Conservation (phyloP, 2,888 invertebrate genomes). For the Carabus problematicus region DNA sequence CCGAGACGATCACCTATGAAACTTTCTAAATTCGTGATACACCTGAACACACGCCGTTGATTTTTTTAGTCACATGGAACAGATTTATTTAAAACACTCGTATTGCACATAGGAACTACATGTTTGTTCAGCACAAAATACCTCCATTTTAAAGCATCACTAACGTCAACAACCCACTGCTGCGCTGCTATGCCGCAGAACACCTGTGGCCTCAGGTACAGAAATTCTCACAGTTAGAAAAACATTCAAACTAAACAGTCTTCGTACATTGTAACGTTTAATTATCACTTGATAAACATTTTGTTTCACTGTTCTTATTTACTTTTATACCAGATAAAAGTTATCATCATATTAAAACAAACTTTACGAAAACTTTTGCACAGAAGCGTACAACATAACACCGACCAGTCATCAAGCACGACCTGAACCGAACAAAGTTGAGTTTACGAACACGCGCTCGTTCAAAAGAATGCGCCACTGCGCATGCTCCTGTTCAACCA, state of each 20-base stretch:
- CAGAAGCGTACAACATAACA: not conserved
- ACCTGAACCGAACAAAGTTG: slow-evolving; percentile 25
- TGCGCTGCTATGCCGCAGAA: slow-evolving; percentile 39
- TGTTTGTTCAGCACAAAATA: slow-evolving; percentile 36
- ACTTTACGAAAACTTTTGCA: slow-evolving; percentile 15
- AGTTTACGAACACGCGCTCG: slow-evolving; percentile 23
- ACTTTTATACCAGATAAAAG: not conserved
- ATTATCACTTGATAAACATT: slow-evolving; percentile 14
- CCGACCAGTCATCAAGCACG: slow-evolving; percentile 9
- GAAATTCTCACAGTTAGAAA: not conserved
- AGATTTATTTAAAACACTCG: slow-evolving; percentile 28
- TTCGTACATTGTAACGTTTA: not conserved
- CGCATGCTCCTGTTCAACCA: slow-evolving; percentile 27
- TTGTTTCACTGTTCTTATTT: slow-evolving; percentile 2
- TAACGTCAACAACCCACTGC: slow-evolving; percentile 42
- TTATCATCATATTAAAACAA: slow-evolving; percentile 1
- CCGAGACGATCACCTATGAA: slow-evolving; percentile 12
- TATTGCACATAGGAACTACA: slow-evolving; percentile 18
- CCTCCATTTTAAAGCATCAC: slow-evolving; percentile 46
- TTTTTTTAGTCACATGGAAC: not conserved
- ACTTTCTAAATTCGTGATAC: slow-evolving; percentile 38
- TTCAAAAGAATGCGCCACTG: slow-evolving; percentile 19
- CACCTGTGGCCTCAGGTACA: slow-evolving; percentile 47
- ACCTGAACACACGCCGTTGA: slow-evolving; percentile 11
- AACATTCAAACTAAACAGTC: slow-evolving; percentile 1